Percentiles rank a stretch among this genome's conserved stretches.
Evolutionary conservation across 1,140 invertebrate genomes (phyloP).

Genomic region (Heterodera schachtii): DNA sequence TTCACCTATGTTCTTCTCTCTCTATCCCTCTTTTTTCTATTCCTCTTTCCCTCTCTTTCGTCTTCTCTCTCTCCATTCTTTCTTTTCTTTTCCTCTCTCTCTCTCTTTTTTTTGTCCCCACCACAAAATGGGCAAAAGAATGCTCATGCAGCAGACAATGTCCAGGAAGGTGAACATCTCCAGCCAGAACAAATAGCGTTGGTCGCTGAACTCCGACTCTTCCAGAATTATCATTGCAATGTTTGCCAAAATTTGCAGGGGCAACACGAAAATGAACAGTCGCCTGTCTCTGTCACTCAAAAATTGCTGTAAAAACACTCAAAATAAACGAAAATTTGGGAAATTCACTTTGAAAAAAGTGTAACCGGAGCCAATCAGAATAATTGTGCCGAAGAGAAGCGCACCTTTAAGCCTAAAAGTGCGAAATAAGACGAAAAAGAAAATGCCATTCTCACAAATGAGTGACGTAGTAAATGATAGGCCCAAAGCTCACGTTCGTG

Average conservation of each 20-base stretch:
- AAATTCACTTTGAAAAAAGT: conserved; percentile 97
- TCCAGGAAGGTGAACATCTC: conserved; percentile 92
- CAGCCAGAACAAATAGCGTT: conserved; percentile 84
- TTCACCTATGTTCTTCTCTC: no score
- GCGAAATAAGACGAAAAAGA: background rate
- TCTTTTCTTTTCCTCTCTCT: no score
- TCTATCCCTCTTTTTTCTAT: no score
- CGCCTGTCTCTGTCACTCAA: conserved; percentile 90
- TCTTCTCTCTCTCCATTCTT: no score
- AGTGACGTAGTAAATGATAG: conserved; percentile 90
- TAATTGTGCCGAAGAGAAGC: conserved; percentile 90
- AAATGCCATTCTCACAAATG: conserved; percentile 76
- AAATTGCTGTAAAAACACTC: conserved; percentile 90
- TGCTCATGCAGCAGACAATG: conserved; percentile 92
- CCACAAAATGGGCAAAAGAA: conserved; percentile 91
- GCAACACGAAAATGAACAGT: conserved; percentile 97
- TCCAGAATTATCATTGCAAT: conserved; percentile 95
- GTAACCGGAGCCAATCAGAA: conserved; percentile 96
- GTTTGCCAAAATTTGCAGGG: conserved; percentile 89
- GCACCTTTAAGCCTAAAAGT: conserved; percentile 79
- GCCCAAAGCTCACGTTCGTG: conserved; percentile 95
- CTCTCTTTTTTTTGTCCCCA: conserved; percentile 47
- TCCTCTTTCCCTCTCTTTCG: no score
- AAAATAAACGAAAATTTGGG: background rate
- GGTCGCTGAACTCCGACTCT: conserved; percentile 91